Percentiles rank a stretch among this genome's conserved stretches.
Evolutionary conservation across 2,888 invertebrate species (phyloP).

Genomic region (Chelonus formosanus): DNA sequence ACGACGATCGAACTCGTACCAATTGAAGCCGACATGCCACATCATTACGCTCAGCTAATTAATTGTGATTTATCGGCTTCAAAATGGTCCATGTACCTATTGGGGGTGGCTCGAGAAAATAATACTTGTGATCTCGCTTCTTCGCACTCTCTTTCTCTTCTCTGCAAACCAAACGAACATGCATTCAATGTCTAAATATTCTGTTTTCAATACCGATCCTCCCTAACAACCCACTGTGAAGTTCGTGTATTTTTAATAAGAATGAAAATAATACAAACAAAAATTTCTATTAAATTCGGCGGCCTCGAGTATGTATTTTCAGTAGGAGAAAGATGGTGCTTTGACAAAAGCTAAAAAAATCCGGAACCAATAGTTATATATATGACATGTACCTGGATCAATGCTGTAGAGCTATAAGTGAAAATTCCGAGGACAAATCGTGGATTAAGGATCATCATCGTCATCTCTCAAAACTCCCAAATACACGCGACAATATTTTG

Average conservation of each 20-base stretch:
- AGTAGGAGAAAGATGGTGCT: not conserved
- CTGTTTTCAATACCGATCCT: too few relatives aligned
- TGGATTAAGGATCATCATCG: constrained; percentile 39
- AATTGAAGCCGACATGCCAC: constrained; percentile 63
- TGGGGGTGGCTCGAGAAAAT: constrained; percentile 33
- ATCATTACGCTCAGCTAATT: constrained; percentile 64
- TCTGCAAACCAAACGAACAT: not conserved
- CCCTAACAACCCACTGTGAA: too few relatives aligned
- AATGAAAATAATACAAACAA: too few relatives aligned
- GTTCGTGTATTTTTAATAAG: too few relatives aligned
- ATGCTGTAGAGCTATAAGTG: constrained; percentile 3
- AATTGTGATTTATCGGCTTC: constrained; percentile 65
- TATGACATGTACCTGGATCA: constrained; percentile 8
- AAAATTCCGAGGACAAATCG: constrained; percentile 37
- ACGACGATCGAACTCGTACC: constrained; percentile 50
- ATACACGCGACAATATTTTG: constrained; percentile 63
- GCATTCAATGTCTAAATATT: too few relatives aligned
- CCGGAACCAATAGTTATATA: constrained; percentile 11
- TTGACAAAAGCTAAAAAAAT: constrained; percentile 31
- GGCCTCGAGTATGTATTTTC: too few relatives aligned
- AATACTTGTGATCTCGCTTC: constrained; percentile 20
- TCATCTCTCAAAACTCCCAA: constrained; percentile 36
- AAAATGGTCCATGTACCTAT: constrained; percentile 43
- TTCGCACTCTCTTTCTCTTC: not conserved
- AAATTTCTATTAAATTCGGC: too few relatives aligned